Evolutionary conservation across 2,797 vertebrate species (phyloP).

Genomic region (Rhadinocentrus ornatus): DNA sequence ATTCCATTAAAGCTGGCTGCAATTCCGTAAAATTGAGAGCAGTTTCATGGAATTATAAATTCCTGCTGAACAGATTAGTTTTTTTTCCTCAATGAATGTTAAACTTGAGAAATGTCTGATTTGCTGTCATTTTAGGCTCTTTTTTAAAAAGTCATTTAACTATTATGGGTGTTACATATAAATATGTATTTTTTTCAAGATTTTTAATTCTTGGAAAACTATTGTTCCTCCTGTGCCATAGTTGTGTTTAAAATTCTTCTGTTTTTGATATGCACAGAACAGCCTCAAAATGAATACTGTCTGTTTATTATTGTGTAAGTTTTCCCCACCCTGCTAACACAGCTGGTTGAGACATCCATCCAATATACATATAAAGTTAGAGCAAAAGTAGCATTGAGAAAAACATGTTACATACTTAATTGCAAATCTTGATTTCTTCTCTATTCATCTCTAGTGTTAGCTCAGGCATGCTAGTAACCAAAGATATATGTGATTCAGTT

Average conservation of each 20-base stretch:
- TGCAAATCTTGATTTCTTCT: no score
- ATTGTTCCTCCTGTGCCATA: background rate
- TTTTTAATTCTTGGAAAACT: background rate
- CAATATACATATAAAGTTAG: no score
- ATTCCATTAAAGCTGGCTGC: conserved; percentile 75
- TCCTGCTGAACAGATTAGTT: conserved; percentile 51
- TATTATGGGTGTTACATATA: background rate
- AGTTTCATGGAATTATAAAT: conserved; percentile 69
- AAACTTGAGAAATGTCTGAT: conserved; percentile 13
- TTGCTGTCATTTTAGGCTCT: background rate
- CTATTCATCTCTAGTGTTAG: no score
- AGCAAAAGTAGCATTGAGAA: no score
- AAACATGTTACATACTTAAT: no score
- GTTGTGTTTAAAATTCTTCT: background rate
- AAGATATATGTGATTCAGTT: no score
- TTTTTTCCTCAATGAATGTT: conserved; percentile 27
- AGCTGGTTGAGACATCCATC: no score
- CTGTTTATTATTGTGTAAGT: background rate
- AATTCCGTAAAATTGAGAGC: conserved; percentile 77
- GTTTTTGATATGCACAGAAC: background rate
- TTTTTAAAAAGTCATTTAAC: background rate
- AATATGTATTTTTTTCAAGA: background rate
- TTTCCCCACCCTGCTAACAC: background rate
- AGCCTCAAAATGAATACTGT: no score
- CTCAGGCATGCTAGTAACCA: no score